Conservation (phyloP, 1,140 invertebrate species). For the Scaptomyza hsui region DNA sequence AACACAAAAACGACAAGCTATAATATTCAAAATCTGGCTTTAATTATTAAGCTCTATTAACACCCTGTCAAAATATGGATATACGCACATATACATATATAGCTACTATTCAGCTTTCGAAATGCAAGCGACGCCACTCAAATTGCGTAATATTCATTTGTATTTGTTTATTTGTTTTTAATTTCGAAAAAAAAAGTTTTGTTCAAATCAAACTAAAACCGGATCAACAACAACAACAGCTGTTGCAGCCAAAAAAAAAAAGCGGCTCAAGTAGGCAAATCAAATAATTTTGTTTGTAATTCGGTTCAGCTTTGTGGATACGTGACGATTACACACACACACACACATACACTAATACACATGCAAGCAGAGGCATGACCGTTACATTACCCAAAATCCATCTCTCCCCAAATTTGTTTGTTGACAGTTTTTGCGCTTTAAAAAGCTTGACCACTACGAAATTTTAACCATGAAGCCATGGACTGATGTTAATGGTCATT, state of each 20-base stretch:
- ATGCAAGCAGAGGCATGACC: conserved; percentile 50
- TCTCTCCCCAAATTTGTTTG: conserved; percentile 32
- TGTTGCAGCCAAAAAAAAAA: conserved; percentile 17
- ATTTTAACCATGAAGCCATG: conserved; percentile 9
- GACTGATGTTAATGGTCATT: conserved; percentile 52
- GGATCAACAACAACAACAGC: conserved; percentile 56
- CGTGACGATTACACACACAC: conserved; percentile 43
- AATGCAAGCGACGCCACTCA: conserved; percentile 47
- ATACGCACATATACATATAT: conserved; percentile 1
- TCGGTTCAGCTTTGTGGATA: conserved; percentile 44
- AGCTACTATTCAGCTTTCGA: conserved; percentile 22
- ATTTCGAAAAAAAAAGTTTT: conserved; percentile 33
- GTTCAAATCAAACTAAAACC: conserved; percentile 58
- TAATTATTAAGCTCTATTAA: conserved; percentile 66
- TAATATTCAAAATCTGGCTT: conserved; percentile 39
- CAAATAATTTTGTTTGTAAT: conserved; percentile 38
- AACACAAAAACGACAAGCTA: conserved; percentile 40
- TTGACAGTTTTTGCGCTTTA: conserved; percentile 71
- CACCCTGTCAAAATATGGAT: conserved; percentile 35
- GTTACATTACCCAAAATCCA: conserved; percentile 64
- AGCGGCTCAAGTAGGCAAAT: conserved; percentile 37
- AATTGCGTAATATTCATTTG: conserved; percentile 60
- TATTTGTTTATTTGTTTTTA: conserved; percentile 67
- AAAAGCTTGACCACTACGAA: conserved; percentile 34
- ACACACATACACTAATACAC: conserved; percentile 8